These are phyloP conservation scores for Meles meles DNA, from an alignment of 2,113 vertebrate genomes.

Conservation along the genomic window DNA sequence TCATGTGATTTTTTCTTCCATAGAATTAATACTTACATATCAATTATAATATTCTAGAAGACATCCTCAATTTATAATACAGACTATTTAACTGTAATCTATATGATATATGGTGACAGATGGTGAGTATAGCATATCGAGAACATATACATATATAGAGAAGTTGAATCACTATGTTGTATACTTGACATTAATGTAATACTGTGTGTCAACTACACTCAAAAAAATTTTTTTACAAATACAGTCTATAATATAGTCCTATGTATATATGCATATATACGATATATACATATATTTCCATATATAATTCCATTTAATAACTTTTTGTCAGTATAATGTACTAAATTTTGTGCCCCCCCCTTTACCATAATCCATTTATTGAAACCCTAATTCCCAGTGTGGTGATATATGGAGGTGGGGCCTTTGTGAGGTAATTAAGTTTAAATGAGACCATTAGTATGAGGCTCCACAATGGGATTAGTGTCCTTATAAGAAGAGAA, in stretches of 20 bases:
- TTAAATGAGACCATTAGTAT: neutral
- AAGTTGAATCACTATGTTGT: neutral
- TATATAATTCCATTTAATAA: neutral
- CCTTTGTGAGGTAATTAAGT: neutral
- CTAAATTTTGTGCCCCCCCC: neutral
- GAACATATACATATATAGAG: neutral
- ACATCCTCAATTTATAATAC: neutral
- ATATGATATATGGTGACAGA: neutral
- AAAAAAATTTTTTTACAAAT: neutral
- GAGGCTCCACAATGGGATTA: neutral
- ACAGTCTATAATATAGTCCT: neutral
- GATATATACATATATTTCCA: neutral
- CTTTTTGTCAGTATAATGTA: neutral
- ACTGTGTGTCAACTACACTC: neutral
- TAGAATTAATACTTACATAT: conserved; percentile 28
- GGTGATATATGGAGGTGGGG: neutral
- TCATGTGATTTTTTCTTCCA: neutral
- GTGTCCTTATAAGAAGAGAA: neutral
- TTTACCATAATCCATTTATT: neutral
- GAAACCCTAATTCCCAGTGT: neutral
- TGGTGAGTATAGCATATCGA: neutral
- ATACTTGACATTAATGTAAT: neutral
- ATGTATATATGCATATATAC: neutral
- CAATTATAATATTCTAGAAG: neutral
- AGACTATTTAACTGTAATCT: neutral